These are phyloP conservation scores for Mercenaria mercenaria DNA, from an alignment of 1,140 invertebrate genomes.

Conservation along the genomic window DNA sequence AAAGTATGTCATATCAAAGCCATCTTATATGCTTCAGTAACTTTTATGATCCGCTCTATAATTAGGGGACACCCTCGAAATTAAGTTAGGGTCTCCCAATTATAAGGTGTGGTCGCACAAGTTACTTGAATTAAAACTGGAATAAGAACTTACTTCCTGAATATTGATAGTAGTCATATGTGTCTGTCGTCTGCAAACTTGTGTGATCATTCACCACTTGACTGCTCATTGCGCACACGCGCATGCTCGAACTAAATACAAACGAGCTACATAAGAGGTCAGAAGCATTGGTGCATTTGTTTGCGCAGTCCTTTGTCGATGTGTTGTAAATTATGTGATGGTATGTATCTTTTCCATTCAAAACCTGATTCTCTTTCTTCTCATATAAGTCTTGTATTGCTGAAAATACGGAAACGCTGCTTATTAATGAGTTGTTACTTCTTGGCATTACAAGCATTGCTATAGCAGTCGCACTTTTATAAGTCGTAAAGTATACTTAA, in stretches of 20 bases:
- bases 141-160: background rate
- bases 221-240: background rate
- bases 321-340: background rate
- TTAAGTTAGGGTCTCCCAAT: too few relatives aligned
- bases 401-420: too few relatives aligned
- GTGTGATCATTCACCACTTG: background rate
- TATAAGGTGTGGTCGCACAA: too few relatives aligned
- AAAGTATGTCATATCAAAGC: too few relatives aligned
- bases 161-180: background rate
- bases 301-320: background rate
- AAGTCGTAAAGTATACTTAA: too few relatives aligned
- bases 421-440: background rate
- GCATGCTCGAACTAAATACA: background rate
- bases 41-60: too few relatives aligned
- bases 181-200: background rate
- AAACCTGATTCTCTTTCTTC: background rate
- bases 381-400: background rate
- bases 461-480: too few relatives aligned
- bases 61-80: too few relatives aligned
- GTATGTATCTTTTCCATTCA: background rate
- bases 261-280: background rate
- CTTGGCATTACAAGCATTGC: background rate
- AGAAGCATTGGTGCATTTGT: background rate
- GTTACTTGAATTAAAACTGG: background rate
- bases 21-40: too few relatives aligned